A percentile compares a stretch with the other conserved stretches of the same genome.
Conservation (phyloP, 2,113 vertebrate species). For the Aramus guarauna region DNA sequence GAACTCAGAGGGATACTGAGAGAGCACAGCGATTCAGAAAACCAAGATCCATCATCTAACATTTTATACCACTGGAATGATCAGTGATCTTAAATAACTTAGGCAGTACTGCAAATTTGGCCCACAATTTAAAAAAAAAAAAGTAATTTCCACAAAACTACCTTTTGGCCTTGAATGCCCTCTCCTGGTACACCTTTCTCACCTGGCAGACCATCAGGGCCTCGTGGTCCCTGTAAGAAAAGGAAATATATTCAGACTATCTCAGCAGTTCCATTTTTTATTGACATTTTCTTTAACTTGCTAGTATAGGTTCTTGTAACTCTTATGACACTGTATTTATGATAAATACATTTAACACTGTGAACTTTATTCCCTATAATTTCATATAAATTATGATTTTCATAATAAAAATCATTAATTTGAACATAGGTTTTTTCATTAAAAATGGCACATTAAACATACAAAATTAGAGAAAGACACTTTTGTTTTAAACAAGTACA, state of each 20-base stretch:
- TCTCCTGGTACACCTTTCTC: conserved; percentile 78
- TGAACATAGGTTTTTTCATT: not conserved
- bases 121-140: not conserved
- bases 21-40: not conserved
- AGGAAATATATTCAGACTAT: not conserved
- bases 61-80: not conserved
- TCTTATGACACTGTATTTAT: not conserved
- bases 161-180: conserved; percentile 83
- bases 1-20: not conserved
- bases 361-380: not conserved
- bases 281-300: not conserved
- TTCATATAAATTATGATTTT: not conserved
- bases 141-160: conserved; percentile 17
- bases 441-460: not conserved
- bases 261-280: not conserved
- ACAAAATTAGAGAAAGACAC: not conserved
- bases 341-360: not conserved
- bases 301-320: not conserved
- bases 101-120: not conserved
- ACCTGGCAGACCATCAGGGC: conserved; percentile 78
- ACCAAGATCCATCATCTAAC: not conserved
- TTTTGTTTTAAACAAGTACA: not conserved
- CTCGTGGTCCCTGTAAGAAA: conserved; percentile 74
- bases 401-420: not conserved
- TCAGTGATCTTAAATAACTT: not conserved